Conservation (phyloP, 2,113 vertebrate genomes). For the Orthonyx spaldingii region DNA sequence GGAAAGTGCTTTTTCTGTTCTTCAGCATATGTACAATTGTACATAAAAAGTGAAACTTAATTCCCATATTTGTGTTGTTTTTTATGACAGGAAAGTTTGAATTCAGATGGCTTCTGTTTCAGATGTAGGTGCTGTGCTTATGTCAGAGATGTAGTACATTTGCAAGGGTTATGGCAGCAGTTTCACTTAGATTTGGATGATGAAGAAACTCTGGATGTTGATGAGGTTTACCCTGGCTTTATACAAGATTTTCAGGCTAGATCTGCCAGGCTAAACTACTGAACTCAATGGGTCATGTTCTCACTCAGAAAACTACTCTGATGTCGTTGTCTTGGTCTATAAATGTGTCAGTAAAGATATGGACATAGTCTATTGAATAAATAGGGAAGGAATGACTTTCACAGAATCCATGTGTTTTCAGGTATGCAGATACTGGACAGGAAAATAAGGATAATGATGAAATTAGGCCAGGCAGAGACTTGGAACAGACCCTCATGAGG, state of each 20-base stretch:
- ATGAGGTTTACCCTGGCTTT: neutral
- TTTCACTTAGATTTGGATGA: neutral
- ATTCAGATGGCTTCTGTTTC: neutral
- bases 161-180: neutral
- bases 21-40: rapidly evolving
- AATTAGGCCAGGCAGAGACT: neutral
- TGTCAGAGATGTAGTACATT: neutral
- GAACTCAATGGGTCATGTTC: neutral
- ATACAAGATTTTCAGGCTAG: neutral
- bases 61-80: neutral
- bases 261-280: neutral
- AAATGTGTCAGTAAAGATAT: neutral
- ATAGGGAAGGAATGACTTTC: neutral
- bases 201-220: neutral
- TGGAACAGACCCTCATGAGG: neutral
- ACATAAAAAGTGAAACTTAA: neutral
- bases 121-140: neutral
- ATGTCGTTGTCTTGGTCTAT: neutral
- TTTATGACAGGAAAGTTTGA: neutral
- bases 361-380: neutral
- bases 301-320: neutral
- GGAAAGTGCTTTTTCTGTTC: neutral
- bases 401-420: neutral
- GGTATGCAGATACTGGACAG: neutral
- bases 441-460: neutral